A percentile compares a stretch with the other conserved stretches of the same genome.
These are phyloP conservation scores for Apodemia zela DNA, from an alignment of 2,888 invertebrate genomes.

Conservation along the genomic window DNA sequence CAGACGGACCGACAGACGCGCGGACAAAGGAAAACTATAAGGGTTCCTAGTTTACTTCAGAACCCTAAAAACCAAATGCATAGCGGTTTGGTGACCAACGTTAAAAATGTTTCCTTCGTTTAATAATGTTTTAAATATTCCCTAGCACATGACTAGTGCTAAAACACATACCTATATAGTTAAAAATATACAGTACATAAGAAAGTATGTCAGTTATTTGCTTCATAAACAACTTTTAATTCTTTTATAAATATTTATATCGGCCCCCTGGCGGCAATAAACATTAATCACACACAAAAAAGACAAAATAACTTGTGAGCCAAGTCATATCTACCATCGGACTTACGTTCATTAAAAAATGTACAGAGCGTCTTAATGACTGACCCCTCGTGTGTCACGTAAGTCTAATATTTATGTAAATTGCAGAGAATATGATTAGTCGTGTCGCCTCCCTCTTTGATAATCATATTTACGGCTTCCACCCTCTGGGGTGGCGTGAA, in stretches of 20 bases:
- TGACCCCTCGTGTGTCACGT: slow-evolving; percentile 68
- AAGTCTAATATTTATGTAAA: slow-evolving; percentile 80
- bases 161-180: too few species aligned
- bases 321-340: slow-evolving; percentile 62
- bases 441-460: slow-evolving; percentile 75
- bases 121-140: too few species aligned
- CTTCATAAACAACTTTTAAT: slow-evolving; percentile 8
- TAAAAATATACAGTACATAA: background rate
- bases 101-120: too few species aligned
- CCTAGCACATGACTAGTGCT: too few species aligned
- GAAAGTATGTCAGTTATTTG: background rate
- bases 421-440: slow-evolving; percentile 80
- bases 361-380: slow-evolving; percentile 54
- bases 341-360: slow-evolving; percentile 52
- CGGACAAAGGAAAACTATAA: too few species aligned
- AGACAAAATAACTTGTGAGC: slow-evolving; percentile 65
- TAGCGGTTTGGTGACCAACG: too few species aligned
- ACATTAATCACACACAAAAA: slow-evolving; percentile 79
- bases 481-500: slow-evolving; percentile 37
- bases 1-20: too few species aligned
- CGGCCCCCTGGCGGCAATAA: slow-evolving; percentile 39
- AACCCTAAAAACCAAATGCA: too few species aligned
- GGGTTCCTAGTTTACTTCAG: too few species aligned
- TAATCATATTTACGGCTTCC: slow-evolving; percentile 77
- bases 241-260: slow-evolving; percentile 59